Base-by-base conservation (phyloP, 2,113 vertebrate species). In the Eupsittula cactorum region DNA sequence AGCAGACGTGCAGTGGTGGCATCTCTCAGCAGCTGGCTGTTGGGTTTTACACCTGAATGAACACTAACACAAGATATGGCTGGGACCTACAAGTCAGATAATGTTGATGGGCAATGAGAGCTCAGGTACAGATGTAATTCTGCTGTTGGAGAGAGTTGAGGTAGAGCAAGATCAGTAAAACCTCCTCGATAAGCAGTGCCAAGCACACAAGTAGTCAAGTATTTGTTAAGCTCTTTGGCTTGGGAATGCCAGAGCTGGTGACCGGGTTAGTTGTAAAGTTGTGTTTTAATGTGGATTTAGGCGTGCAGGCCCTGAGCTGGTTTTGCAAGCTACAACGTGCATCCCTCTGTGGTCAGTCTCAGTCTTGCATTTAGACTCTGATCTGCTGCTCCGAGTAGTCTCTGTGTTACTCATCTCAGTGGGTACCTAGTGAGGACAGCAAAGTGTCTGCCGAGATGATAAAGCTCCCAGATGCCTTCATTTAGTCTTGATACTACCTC, bases 21-120 rank as follows among this genome's bases (percentile, higher is more conserved):
- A 11, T n/a, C 64, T 83, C 42, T 10, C 47, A 28, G 35, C 68
- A 65, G 29, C 74, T 89, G 77, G 4, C 11, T 27, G 24, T 24
- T 46, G 8, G 49, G 7, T 13, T 53, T 84, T 16, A 10, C 17
- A 39, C 6, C 79, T 17, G 55, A 33, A 1, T 5, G 37, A 23
- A 49, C 24, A 13, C 10, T 6, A 6, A 23, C 0, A 0, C 9
- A 69, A 52, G 42, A 42, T 13, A 11, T 23, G 55, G 4, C 10
- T 0, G 1, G 67, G 37, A 62, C 37, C 37, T 37, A 8, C 9
- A 35, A 29, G 39, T 44, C 10, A 19, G 44, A 3, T 25, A 0
- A 10, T 11, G 10, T 1, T 31, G 73, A 1, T 11, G 53, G 11
- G 6, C 28, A 57, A 2, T 1, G 3, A 37, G 49, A 53, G 39